Conservation (phyloP, 1,140 invertebrate species). For the Bombus fervidus region DNA sequence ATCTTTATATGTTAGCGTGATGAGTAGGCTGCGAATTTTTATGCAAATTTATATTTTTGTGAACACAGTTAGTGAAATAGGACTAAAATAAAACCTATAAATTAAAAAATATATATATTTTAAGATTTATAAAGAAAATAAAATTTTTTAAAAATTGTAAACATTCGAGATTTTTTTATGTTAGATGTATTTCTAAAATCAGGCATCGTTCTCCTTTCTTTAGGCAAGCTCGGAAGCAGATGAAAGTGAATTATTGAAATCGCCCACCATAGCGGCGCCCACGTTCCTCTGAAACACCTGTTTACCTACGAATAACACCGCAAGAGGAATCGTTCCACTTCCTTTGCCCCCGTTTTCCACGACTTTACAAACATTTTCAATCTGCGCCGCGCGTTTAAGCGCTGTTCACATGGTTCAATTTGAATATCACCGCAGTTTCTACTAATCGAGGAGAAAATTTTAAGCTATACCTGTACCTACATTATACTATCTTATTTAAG, state of each 20-base stretch:
- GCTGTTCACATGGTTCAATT: background rate
- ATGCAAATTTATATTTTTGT: too few relatives aligned
- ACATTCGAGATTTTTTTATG: too few relatives aligned
- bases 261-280: constrained; percentile 41
- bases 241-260: constrained; percentile 46
- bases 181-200: background rate
- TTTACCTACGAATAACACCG: constrained; percentile 29
- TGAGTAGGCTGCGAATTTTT: too few relatives aligned
- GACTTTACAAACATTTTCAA: constrained; percentile 9
- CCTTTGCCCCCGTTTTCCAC: constrained; percentile 29
- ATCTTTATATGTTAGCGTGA: too few relatives aligned
- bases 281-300: constrained; percentile 36
- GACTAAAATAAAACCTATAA: too few relatives aligned
- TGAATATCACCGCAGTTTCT: background rate
- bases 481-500: too few relatives aligned
- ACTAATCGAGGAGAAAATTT: background rate
- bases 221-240: background rate
- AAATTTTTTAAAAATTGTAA: background rate
- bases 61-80: too few relatives aligned
- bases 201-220: background rate
- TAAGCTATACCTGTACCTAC: background rate
- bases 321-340: constrained; percentile 34
- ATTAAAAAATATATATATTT: too few relatives aligned
- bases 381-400: background rate
- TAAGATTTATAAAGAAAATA: too few relatives aligned